phyloP scores from a whole-genome alignment of 2,797 vertebrate species.

The Clarias laeviceps region DNA sequence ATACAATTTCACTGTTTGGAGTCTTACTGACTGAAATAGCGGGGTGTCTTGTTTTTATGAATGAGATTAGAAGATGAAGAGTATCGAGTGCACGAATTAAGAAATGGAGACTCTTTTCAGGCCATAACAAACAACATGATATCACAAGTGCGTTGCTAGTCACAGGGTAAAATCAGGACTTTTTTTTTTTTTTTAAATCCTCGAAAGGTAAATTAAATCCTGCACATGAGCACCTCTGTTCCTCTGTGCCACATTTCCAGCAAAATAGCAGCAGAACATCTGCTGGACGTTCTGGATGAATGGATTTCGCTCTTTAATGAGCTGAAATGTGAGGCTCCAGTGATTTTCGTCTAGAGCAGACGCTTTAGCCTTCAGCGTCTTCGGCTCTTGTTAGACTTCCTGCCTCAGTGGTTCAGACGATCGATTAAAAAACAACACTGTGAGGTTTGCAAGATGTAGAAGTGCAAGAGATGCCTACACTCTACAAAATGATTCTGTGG shows the following conservation, averaged over 20 bases:
- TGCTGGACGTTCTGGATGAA: constrained; percentile 18
- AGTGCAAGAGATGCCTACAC: neutral
- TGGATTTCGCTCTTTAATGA: constrained; percentile 8
- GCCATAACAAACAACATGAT: neutral
- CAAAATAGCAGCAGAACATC: neutral
- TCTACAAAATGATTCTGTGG: too few species aligned
- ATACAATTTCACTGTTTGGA: neutral
- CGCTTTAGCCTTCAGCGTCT: neutral
- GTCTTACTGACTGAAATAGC: neutral
- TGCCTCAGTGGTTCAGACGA: neutral
- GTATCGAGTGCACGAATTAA: neutral
- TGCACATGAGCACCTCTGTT: neutral
- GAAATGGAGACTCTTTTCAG: constrained; percentile 2
- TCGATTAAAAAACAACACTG: neutral
- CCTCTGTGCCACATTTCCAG: neutral
- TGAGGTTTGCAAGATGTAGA: neutral
- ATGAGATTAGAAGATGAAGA: constrained; percentile 1
- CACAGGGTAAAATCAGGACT: neutral
- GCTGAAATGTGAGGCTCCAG: constrained; percentile 12
- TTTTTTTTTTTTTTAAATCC: neutral
- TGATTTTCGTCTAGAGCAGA: neutral
- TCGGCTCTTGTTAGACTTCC: constrained; percentile 15
- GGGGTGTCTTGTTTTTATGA: constrained; percentile 19
- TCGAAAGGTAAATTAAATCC: neutral
- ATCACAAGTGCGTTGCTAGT: neutral